Percentiles rank a stretch among this genome's conserved stretches.
These are phyloP conservation scores for Phataginus tetradactyla DNA, from an alignment of 2,797 vertebrate genomes.

Conservation along the genomic window DNA sequence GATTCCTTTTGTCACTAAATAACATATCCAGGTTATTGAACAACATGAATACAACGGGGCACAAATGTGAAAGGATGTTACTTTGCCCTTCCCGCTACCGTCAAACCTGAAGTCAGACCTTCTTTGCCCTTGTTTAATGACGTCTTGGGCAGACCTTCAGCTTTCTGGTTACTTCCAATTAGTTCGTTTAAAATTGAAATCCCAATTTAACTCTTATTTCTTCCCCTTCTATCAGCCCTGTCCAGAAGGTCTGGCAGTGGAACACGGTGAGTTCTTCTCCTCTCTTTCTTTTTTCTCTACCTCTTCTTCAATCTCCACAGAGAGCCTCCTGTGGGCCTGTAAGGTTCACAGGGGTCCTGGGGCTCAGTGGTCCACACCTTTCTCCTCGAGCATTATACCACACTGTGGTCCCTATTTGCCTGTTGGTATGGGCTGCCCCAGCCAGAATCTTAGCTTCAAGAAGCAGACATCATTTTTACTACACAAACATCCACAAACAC, in stretches of 20 bases:
- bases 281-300: not conserved
- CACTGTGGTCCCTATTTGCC: not conserved
- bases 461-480: not conserved
- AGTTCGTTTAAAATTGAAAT: constrained; percentile 16
- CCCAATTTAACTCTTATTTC: not conserved
- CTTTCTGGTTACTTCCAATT: not conserved
- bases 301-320: not conserved
- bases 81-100: not conserved
- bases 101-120: not conserved
- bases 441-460: not conserved
- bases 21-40: not conserved
- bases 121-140: not conserved
- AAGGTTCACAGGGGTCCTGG: not conserved
- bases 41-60: not conserved
- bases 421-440: not conserved
- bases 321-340: not conserved
- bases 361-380: not conserved
- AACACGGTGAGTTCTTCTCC: not conserved
- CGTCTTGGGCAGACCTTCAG: not conserved
- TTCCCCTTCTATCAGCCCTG: not conserved
- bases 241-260: not conserved
- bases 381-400: not conserved
- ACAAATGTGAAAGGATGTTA: not conserved
- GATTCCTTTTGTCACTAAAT: not conserved
- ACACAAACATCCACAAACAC: not conserved